Evolutionary conservation across 1,140 invertebrate genomes (phyloP), one percentile per base, ranked within the genome.

Genomic region (Drosophila sp.): DNA sequence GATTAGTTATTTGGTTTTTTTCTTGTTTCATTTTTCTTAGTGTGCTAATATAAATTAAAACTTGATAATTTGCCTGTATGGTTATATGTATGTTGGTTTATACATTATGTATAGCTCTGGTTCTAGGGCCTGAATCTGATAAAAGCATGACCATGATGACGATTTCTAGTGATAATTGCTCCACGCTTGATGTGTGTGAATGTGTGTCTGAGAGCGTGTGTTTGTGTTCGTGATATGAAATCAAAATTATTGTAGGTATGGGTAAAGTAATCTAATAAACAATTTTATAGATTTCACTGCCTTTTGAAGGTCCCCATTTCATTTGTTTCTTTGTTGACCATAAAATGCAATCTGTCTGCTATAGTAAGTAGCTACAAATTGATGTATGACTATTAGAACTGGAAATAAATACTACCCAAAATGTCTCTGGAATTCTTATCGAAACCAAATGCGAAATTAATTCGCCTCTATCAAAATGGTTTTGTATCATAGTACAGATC

Each of bases 1-100:
- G 79, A 57, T 76, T 76, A 76, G 66, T 76, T 63, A 32, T 72
- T 56, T 57, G 54, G 61, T 47, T 25, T 47, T 47, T 7, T 47
- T 47, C 0, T 27, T 47, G 5, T 47, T 44, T 44, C 5, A 6
- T 47, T 47, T 47, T 4, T 23, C 3, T 50, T 50, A 8, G 25
- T 61, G 58, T 71, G 44, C 60, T 79, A 66, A 68, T 66, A 69
- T 78, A 83, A 87, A 50, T 81, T 79, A 86, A 87, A 89, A 80
- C 66, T 70, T 87, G 76, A 89, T 87, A 87, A 87, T 87, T 87
- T 63, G 84, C 65, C 70, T 89, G 80, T 70, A 84, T 72, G 67
- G 17, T 17, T 17, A 17, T 17, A 17, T 84, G 68, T 76, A 50
- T 74, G 62, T 60, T 79, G 70, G 55, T 72, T 68, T 63, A 17